Conservation (phyloP, 2,888 invertebrate genomes). For the Sesamia inferens region DNA sequence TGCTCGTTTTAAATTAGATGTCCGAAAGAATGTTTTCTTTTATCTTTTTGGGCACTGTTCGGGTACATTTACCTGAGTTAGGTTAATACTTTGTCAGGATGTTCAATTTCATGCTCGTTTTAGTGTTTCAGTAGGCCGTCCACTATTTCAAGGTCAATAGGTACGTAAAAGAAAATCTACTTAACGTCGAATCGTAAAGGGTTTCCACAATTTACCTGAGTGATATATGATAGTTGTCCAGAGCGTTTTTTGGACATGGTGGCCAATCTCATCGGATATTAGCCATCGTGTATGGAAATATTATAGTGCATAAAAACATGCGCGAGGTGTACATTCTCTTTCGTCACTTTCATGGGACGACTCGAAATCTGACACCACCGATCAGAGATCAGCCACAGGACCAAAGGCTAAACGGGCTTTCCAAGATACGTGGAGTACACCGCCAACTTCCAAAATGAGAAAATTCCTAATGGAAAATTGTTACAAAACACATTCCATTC, state of each 20-base stretch:
- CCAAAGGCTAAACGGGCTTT: not conserved
- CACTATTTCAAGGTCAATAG: constrained; percentile 17
- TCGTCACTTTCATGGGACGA: not conserved
- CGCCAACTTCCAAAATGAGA: not conserved
- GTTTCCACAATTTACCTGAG: not conserved
- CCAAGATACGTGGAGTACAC: not conserved
- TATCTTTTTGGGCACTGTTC: constrained; percentile 56
- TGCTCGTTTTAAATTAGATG: constrained; percentile 84
- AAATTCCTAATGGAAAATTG: too few species aligned
- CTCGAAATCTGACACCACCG: not conserved
- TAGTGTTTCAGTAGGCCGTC: not conserved
- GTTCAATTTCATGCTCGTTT: constrained; percentile 22
- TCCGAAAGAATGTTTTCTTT: constrained; percentile 70
- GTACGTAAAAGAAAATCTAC: not conserved
- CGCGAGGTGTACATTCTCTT: not conserved
- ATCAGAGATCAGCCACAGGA: too few species aligned
- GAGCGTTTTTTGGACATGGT: not conserved
- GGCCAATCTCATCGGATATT: not conserved
- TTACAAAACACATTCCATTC: not conserved
- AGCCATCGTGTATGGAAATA: not conserved
- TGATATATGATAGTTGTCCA: not conserved
- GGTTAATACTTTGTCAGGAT: constrained; percentile 24
- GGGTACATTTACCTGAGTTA: constrained; percentile 47
- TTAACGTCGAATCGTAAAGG: not conserved
- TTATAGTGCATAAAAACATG: not conserved